These are phyloP conservation scores for Clusia tigrina DNA, from an alignment of 2,888 invertebrate species.

Conservation along the genomic window DNA sequence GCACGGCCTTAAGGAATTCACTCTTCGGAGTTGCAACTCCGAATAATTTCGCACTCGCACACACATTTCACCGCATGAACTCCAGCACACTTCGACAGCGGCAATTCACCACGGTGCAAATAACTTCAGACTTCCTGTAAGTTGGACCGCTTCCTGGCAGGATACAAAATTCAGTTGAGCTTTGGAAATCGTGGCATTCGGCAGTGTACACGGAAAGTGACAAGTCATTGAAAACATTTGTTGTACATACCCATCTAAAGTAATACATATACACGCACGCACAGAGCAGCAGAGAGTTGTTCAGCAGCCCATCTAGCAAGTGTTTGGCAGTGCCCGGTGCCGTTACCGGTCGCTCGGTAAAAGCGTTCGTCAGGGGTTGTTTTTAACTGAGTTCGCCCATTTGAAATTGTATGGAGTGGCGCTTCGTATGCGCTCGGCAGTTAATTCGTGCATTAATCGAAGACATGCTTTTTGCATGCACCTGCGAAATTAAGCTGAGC, in stretches of 20 bases:
- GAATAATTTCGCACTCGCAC: slow-evolving; percentile 42
- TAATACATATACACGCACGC: slow-evolving; percentile 6
- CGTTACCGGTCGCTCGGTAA: background rate
- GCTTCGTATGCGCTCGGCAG: slow-evolving; percentile 2
- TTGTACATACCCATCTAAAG: background rate
- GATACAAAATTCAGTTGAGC: slow-evolving; percentile 56
- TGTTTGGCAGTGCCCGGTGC: slow-evolving; percentile 12
- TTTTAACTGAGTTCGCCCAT: slow-evolving; percentile 4
- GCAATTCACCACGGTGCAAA: slow-evolving; percentile 44
- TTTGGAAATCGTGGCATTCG: slow-evolving; percentile 57
- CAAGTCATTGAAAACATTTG: background rate
- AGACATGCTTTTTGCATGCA: slow-evolving; percentile 3
- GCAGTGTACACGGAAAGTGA: slow-evolving; percentile 42
- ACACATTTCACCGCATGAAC: slow-evolving; percentile 14
- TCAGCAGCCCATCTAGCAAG: slow-evolving; percentile 18
- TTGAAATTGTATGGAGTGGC: background rate
- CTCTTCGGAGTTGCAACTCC: slow-evolving; percentile 28
- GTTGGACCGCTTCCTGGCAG: slow-evolving; percentile 39
- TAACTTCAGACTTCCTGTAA: slow-evolving; percentile 44
- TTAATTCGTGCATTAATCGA: background rate
- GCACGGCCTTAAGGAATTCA: slow-evolving; percentile 11
- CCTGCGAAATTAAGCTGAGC: slow-evolving; percentile 13
- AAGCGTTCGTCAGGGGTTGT: background rate
- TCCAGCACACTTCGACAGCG: too few relatives aligned
- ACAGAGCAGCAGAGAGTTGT: background rate